phyloP scores from a whole-genome alignment of 2,797 vertebrate genomes.

The Lepilemur septentrionalis region DNA sequence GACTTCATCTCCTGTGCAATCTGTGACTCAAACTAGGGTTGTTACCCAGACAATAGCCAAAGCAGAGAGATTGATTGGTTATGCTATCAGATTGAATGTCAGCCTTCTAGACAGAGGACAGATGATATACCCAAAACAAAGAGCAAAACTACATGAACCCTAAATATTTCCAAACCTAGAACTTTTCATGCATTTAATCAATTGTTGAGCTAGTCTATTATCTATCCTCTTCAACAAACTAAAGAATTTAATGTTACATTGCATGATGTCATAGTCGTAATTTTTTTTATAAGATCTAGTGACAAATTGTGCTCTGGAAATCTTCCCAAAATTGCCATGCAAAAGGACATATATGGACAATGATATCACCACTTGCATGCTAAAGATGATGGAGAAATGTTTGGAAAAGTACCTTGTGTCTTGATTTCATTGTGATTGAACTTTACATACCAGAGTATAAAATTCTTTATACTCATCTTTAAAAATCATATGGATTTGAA shows the following conservation, averaged over 20 bases:
- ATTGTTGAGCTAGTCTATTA: constrained; percentile 28
- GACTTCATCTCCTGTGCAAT: background rate
- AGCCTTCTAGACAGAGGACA: constrained; percentile 45
- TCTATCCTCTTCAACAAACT: constrained; percentile 4
- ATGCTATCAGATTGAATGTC: constrained; percentile 53
- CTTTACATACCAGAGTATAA: constrained; percentile 31
- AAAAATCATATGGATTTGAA: constrained; percentile 42
- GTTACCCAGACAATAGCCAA: constrained; percentile 41
- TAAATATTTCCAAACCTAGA: background rate
- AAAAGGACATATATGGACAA: constrained; percentile 1
- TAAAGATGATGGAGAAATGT: background rate
- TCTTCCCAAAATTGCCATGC: constrained; percentile 17
- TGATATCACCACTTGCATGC: constrained; percentile 11
- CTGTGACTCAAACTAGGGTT: constrained; percentile 29
- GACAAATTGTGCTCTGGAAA: background rate
- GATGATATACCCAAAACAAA: background rate
- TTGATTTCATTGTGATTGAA: constrained; percentile 18
- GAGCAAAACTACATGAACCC: background rate
- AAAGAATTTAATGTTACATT: constrained; percentile 1
- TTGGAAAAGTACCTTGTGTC: constrained; percentile 1
- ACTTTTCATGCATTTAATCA: constrained; percentile 41
- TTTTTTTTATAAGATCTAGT: background rate
- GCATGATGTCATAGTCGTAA: background rate
- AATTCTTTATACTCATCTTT: constrained; percentile 32
- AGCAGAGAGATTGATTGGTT: constrained; percentile 70